Evolutionary conservation across 92 coral and sea anemone genomes (phyloP), one percentile per base, ranked within the genome.

Genomic region (Palythoa heliodiscus): DNA sequence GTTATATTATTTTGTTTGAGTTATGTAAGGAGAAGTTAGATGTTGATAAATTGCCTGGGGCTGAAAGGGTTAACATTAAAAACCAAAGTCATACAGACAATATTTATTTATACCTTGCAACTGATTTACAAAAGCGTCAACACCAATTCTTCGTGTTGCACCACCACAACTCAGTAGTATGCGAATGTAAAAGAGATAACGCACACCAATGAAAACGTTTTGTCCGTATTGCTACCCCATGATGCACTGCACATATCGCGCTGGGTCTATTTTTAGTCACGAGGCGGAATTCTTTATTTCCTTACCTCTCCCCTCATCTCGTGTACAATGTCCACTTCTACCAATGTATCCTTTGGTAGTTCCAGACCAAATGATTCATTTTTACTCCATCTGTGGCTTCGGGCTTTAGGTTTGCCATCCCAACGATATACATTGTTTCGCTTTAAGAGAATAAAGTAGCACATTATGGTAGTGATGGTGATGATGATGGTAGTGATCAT

Each of bases 241-340:
- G 35, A 29, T 29, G 35, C 1, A 29, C 35, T 29, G 35, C 0
- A 3, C 48, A 70, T 47, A 22, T 58, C 17, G 0, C 17, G 20
- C 17, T 58, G 20, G 7, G n/a, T 4, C 64, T 58, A 58, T 16
- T 4, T n/a, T 58, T 16, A 6, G 64, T 13, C n/a, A 58, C 19
- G 20, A 58, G 16, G 4, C 3, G 20, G 20, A 16, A 12, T 15
- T 58, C 7, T 58, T 17, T 47, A 20, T 24, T 24, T 22, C 17
- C 78, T 74, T 72, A 95, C 98, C 91, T 95, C 98, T 50, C 98
- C 98, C 15, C 97, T 88, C 53, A 95, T 90, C 82, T 95, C 98
- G 47, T 92, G 86, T 2, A 95, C 98, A 16, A 93, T 89, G 82
- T 95, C 98, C 66, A 92, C 97, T 70, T 95, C 98, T 70, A 95